Percentiles rank a stretch among this genome's conserved stretches.
Evolutionary conservation across 1,140 invertebrate species (phyloP).

Genomic region (Rhysida immarginata): DNA sequence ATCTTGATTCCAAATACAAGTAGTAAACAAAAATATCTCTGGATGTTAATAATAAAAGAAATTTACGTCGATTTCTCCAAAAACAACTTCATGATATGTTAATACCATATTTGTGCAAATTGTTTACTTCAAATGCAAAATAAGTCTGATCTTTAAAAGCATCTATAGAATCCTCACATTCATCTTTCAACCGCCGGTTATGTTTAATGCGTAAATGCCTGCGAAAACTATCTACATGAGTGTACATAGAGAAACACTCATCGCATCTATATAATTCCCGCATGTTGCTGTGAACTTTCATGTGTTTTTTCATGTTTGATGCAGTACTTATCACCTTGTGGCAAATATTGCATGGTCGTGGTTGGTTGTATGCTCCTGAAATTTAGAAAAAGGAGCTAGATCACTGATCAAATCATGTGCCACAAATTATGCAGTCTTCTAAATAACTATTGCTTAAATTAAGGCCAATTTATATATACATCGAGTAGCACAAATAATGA

Average conservation of each 20-base stretch:
- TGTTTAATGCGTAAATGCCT: slow-evolving; percentile 6
- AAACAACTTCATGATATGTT: too few relatives aligned
- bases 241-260: slow-evolving; percentile 1
- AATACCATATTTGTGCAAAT: too few relatives aligned
- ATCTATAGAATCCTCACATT: background rate
- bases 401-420: too few relatives aligned
- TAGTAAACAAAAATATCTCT: too few relatives aligned
- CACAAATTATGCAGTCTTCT: too few relatives aligned
- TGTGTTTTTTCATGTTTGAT: slow-evolving; percentile 6
- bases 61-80: too few relatives aligned
- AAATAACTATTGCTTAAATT: too few relatives aligned
- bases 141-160: background rate
- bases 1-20: too few relatives aligned
- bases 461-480: too few relatives aligned
- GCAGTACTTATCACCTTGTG: slow-evolving; percentile 3
- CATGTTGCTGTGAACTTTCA: background rate
- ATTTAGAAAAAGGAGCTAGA: background rate
- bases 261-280: background rate
- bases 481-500: too few relatives aligned
- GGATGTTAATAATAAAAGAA: too few relatives aligned
- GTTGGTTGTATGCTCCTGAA: background rate
- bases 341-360: slow-evolving; percentile 1
- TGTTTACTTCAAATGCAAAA: too few relatives aligned
- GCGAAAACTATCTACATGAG: slow-evolving; percentile 1
- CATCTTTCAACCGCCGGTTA: background rate